These are phyloP conservation scores for Drosophila nr. fundita DNA, from an alignment of 2,888 invertebrate genomes.

Conservation along the genomic window DNA sequence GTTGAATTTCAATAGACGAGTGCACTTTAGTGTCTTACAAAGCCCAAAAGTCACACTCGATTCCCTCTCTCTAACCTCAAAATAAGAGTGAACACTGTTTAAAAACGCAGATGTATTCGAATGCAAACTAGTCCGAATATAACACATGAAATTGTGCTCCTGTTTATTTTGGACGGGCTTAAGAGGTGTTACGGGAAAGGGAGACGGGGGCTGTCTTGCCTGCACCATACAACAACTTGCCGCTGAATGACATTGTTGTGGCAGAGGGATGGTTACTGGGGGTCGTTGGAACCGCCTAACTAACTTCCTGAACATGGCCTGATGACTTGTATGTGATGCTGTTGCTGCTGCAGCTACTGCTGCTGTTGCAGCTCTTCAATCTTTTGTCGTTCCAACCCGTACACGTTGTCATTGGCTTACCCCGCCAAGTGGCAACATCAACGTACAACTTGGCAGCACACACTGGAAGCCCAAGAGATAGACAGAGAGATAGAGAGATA, in stretches of 20 bases:
- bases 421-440: slow-evolving; percentile 62
- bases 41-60: slow-evolving; percentile 56
- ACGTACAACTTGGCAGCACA: slow-evolving; percentile 32
- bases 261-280: slow-evolving; percentile 36
- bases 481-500: background rate
- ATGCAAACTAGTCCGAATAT: slow-evolving; percentile 20
- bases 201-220: slow-evolving; percentile 5
- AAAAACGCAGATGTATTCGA: slow-evolving; percentile 49
- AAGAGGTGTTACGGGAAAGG: slow-evolving; percentile 22
- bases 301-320: slow-evolving; percentile 77
- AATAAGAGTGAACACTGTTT: slow-evolving; percentile 8
- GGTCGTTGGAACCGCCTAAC: slow-evolving; percentile 62
- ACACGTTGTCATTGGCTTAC: slow-evolving; percentile 71
- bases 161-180: slow-evolving; percentile 23
- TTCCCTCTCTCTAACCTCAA: slow-evolving; percentile 17
- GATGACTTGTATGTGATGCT: slow-evolving; percentile 70
- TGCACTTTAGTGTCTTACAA: slow-evolving; percentile 58
- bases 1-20: slow-evolving; percentile 60
- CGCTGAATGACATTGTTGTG: slow-evolving; percentile 72
- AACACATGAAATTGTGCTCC: slow-evolving; percentile 23
- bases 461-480: background rate
- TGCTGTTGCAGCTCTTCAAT: slow-evolving; percentile 55
- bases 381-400: slow-evolving; percentile 67
- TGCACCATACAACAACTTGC: slow-evolving; percentile 59
- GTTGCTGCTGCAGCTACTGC: slow-evolving; percentile 9